Base-by-base conservation (phyloP, 2,888 invertebrate species). In the Boloria selene region DNA sequence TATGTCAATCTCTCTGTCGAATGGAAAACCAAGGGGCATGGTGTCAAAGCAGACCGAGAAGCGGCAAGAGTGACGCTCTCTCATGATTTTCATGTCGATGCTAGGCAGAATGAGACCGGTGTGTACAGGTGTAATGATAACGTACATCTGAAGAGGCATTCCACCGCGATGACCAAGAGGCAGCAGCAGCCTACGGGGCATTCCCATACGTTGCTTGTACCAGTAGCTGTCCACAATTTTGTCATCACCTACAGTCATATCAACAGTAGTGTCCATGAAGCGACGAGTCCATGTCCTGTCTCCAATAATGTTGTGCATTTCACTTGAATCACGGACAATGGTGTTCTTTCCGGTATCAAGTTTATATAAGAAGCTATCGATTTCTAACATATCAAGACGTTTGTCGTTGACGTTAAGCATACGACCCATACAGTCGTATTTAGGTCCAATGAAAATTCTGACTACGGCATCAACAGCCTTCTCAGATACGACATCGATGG, bases 11-110 rank as follows among this genome's bases (percentile, higher is more conserved):
- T 87, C 88, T 72, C 95, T 94, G 85, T 97, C 96, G 90, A 96
- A 94, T 73, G 96, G 96, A 93, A 94, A 97, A 68, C 95, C 96
- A 74, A 95, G 90, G 1, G 96, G 93, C 81, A 93, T 93, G 58
- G 90, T 93, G 84, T 96, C 96, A 71, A 94, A 84, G 70, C 90
- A 92, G 7, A 84, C 88, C 76, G 93, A 81, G 81, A 93, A 94
- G 77, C 90, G 90, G 73, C 93, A 93, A 68, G 93, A 85, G 72
- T 89, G 93, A 67, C 93, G 90, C 60, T 90, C 87, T 79, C 92
- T 92, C 82, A 89, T 89, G 67, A 86, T 81, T 72, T 83, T 86
- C 72, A 90, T 83, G 77, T 93, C 92, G 55, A 93, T 82, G 52
- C 70, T 79, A 14, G 88, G 86, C 52, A 93, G 84, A 3, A 91